A percentile compares a stretch with the other conserved stretches of the same genome.
These are phyloP conservation scores for Chaetorhynchus papuensis DNA, from an alignment of 2,113 vertebrate genomes.

Conservation along the genomic window DNA sequence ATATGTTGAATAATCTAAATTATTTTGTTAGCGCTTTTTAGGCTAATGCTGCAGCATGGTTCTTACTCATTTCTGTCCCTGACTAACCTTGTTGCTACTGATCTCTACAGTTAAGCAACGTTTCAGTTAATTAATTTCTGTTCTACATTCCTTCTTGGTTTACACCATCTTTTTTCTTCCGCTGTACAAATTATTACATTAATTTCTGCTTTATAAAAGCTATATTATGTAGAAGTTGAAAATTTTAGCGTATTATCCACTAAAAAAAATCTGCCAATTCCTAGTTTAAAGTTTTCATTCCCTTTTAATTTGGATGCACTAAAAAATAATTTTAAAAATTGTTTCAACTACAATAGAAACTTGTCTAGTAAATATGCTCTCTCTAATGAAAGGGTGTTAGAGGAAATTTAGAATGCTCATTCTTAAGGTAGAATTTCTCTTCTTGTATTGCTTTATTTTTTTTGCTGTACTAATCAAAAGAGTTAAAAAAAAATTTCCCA, in stretches of 20 bases:
- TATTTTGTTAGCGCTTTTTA: background rate
- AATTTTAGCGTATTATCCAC: rapidly evolving
- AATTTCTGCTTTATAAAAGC: background rate
- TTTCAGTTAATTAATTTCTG: background rate
- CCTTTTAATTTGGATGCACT: background rate
- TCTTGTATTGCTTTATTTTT: background rate
- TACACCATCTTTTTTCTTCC: background rate
- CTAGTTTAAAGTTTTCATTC: background rate
- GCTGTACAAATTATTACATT: background rate
- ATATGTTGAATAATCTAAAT: background rate
- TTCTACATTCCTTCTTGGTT: background rate
- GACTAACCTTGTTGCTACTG: background rate
- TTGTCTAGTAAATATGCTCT: background rate
- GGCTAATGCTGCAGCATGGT: background rate
- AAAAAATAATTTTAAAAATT: background rate
- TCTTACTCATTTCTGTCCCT: background rate
- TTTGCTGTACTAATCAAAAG: background rate
- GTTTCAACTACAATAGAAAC: background rate
- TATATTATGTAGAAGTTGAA: background rate
- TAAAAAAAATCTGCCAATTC: background rate
- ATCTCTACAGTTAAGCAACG: background rate
- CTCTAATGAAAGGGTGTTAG: background rate
- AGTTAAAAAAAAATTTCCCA: background rate
- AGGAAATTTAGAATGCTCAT: background rate
- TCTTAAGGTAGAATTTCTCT: background rate